A percentile compares a stretch with the other conserved stretches of the same genome.
Conservation (phyloP, 2,888 invertebrate genomes). For the Eristalis arbustorum region DNA sequence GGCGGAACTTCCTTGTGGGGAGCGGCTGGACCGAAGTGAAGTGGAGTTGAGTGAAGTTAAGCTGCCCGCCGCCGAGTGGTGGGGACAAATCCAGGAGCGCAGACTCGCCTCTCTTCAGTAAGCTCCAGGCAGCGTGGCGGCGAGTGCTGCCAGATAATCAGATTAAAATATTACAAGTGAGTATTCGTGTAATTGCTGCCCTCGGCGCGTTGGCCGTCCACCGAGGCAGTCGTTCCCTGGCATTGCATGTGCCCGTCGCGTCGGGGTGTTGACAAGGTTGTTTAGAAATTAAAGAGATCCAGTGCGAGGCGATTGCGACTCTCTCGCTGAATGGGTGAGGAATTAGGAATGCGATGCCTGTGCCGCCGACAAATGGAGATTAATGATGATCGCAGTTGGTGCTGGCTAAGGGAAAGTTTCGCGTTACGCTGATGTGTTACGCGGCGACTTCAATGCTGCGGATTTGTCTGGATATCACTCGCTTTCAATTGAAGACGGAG, state of each 20-base stretch:
- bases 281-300: slow-evolving; percentile 63
- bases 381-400: background rate
- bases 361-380: slow-evolving; percentile 38
- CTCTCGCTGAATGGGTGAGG: background rate
- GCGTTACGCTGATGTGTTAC: background rate
- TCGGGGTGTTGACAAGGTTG: slow-evolving; percentile 66
- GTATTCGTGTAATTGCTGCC: slow-evolving; percentile 68
- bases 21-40: slow-evolving; percentile 14
- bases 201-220: slow-evolving; percentile 35
- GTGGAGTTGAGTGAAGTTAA: background rate
- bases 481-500: no score
- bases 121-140: background rate
- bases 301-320: slow-evolving; percentile 17
- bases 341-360: slow-evolving; percentile 12
- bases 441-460: background rate
- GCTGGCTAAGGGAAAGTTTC: background rate
- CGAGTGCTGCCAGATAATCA: slow-evolving; percentile 51
- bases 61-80: background rate
- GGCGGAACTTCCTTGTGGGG: slow-evolving; percentile 16
- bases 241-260: slow-evolving; percentile 8
- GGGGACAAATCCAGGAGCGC: background rate
- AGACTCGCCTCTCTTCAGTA: background rate
- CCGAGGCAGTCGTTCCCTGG: background rate
- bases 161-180: slow-evolving; percentile 69
- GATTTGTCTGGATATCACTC: background rate